A percentile compares a stretch with the other conserved stretches of the same genome.
These are phyloP conservation scores for Phrynocephalus forsythii DNA, from an alignment of 2,797 vertebrate genomes.

Conservation along the genomic window DNA sequence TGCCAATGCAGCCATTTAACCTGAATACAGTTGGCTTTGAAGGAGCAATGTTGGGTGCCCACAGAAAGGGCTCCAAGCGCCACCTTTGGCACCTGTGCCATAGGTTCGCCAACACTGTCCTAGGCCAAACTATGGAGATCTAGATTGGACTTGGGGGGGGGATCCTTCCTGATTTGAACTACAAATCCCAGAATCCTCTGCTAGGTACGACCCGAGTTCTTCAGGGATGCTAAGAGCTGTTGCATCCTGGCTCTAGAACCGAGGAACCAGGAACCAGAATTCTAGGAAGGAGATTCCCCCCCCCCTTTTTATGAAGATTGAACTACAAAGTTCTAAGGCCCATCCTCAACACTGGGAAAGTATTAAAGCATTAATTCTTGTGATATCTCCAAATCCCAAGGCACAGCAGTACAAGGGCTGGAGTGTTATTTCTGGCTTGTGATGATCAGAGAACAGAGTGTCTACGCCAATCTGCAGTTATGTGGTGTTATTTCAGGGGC, in stretches of 20 bases:
- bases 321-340: neutral
- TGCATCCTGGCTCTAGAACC: neutral
- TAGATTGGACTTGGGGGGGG: no score
- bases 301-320: neutral
- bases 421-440: neutral
- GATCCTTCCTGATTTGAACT: no score
- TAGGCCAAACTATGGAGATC: no score
- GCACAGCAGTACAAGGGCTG: slow-evolving; percentile 9
- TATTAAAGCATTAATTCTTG: slow-evolving; percentile 23
- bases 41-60: no score
- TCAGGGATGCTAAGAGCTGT: no score
- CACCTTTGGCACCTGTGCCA: no score
- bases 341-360: neutral
- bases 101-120: no score
- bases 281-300: neutral
- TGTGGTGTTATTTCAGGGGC: slow-evolving; percentile 37
- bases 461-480: slow-evolving; percentile 23
- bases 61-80: no score
- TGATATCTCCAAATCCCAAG: slow-evolving; percentile 33
- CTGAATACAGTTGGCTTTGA: no score
- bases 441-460: slow-evolving; percentile 3
- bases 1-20: no score
- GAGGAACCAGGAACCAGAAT: neutral
- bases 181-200: no score
- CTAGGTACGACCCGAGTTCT: no score